phyloP scores from a whole-genome alignment of 1,140 invertebrate genomes.

The Caenorhabditis inopinata region DNA sequence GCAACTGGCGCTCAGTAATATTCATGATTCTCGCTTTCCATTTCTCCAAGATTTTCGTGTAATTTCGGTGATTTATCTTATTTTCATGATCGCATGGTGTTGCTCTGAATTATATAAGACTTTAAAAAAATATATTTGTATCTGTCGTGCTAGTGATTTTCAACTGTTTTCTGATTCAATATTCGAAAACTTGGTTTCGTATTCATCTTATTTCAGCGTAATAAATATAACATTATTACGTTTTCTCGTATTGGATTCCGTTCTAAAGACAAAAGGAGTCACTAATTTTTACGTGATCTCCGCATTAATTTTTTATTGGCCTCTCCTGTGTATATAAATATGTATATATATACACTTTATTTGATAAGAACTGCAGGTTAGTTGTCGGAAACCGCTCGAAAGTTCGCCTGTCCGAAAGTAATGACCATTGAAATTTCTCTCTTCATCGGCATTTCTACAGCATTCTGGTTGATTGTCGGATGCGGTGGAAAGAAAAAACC shows the following conservation, averaged over 20 bases:
- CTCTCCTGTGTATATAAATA: not conserved
- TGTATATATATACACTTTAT: too few species aligned
- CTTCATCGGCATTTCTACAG: not conserved
- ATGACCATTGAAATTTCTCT: not conserved
- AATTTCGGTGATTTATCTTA: slow-evolving; percentile 3
- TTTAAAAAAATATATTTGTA: too few species aligned
- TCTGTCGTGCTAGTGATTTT: too few species aligned
- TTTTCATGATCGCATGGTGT: not conserved
- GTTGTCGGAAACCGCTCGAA: not conserved
- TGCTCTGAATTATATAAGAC: too few species aligned
- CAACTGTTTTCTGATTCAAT: too few species aligned
- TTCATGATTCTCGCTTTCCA: too few species aligned
- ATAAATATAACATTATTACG: too few species aligned
- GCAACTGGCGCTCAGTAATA: not conserved
- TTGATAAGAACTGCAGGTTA: not conserved
- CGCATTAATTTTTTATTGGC: not conserved
- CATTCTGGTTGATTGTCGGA: not conserved
- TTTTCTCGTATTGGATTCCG: too few species aligned
- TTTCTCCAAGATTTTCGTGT: not conserved
- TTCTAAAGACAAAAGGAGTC: too few species aligned
- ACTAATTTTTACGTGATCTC: too few species aligned
- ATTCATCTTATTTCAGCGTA: too few species aligned
- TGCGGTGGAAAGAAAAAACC: slow-evolving; percentile 14
- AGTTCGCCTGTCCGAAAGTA: not conserved
- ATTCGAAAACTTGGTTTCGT: too few species aligned